Evolutionary conservation across 2,888 invertebrate species (phyloP).

Genomic region (Polymixis flavicincta): DNA sequence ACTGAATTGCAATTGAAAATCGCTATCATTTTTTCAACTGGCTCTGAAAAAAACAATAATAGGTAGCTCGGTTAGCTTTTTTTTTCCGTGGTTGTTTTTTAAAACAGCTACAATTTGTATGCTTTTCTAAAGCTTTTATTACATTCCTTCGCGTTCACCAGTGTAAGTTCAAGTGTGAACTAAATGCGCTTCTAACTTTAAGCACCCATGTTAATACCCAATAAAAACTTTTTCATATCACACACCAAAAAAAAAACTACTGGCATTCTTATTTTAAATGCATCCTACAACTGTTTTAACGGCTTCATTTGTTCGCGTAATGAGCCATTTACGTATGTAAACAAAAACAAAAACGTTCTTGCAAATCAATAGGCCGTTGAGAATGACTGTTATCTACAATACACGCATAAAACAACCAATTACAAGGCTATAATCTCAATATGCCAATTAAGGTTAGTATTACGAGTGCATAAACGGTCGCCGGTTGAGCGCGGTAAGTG

Average conservation of each 20-base stretch:
- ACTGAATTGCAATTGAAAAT: conserved; percentile 70
- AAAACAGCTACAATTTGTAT: conserved; percentile 16
- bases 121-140: conserved; percentile 19
- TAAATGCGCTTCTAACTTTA: conserved; percentile 5
- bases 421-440: conserved; percentile 86
- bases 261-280: conserved; percentile 39
- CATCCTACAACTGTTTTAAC: conserved; percentile 42
- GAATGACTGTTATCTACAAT: conserved; percentile 74
- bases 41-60: conserved; percentile 50
- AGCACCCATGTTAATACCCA: conserved; percentile 16
- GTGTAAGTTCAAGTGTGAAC: conserved; percentile 25
- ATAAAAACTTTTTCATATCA: conserved; percentile 36
- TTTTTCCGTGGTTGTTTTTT: conserved; percentile 16
- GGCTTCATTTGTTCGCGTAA: conserved; percentile 61
- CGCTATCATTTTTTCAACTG: conserved; percentile 51
- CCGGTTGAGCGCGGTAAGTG: conserved; percentile 76
- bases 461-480: conserved; percentile 83
- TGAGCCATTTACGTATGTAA: conserved; percentile 60
- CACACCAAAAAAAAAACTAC: conserved; percentile 14
- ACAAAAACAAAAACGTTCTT: conserved; percentile 62
- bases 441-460: conserved; percentile 87
- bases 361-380: conserved; percentile 72
- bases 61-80: conserved; percentile 31
- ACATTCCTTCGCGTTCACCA: conserved; percentile 12
- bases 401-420: conserved; percentile 79